Percentiles rank a stretch among this genome's conserved stretches.
Evolutionary conservation across 2,113 vertebrate genomes (phyloP).

Genomic region (Hassar affinis): DNA sequence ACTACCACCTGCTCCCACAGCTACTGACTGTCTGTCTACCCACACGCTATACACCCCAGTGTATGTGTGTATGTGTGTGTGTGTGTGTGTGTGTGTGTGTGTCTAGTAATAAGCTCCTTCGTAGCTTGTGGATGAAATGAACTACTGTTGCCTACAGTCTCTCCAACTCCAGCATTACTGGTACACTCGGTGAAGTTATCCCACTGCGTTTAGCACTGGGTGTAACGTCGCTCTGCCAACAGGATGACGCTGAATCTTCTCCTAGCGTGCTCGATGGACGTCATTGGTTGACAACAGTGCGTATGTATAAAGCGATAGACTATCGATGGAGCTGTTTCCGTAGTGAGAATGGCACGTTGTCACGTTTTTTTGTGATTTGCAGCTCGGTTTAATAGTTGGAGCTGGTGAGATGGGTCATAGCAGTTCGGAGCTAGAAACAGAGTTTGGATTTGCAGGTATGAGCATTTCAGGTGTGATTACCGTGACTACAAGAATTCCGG

Average conservation of each 20-base stretch:
- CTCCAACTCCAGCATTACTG: background rate
- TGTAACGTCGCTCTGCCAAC: background rate
- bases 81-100: background rate
- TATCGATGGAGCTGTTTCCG: too few relatives aligned
- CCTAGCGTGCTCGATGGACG: background rate
- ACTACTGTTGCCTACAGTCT: background rate
- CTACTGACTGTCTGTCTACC: slow-evolving; percentile 14
- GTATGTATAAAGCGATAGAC: too few relatives aligned
- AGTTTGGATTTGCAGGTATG: too few relatives aligned
- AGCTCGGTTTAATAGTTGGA: too few relatives aligned
- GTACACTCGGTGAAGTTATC: background rate
- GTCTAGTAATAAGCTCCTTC: slow-evolving; percentile 55
- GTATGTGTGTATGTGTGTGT: slow-evolving; percentile 14
- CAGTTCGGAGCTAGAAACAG: too few relatives aligned
- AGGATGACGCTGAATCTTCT: background rate
- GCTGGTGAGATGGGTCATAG: too few relatives aligned
- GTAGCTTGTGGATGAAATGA: background rate
- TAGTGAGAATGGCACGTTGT: too few relatives aligned
- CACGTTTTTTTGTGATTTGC: too few relatives aligned
- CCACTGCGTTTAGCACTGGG: background rate
- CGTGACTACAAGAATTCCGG: too few relatives aligned
- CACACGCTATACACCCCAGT: background rate
- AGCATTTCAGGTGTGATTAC: too few relatives aligned
- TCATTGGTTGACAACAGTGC: too few relatives aligned
- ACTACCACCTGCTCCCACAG: slow-evolving; percentile 11